Conservation (phyloP, 2,888 invertebrate species). For the Gisinianus flammeolus region DNA sequence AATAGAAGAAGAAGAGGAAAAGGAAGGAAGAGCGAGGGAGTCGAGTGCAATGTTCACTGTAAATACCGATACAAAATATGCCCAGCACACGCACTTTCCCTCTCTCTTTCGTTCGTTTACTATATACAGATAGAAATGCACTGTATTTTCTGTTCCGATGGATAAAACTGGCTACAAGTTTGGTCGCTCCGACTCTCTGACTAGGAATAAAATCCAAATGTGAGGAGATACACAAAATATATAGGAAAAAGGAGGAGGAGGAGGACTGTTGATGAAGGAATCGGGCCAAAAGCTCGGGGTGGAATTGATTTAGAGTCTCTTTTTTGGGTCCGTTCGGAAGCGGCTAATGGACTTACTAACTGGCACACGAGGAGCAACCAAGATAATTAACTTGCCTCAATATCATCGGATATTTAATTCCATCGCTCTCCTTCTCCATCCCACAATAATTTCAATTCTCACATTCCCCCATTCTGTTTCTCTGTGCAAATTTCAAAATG, state of each 20-base stretch:
- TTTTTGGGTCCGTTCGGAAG: neutral
- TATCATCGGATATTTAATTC: neutral
- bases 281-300: slow-evolving; percentile 23
- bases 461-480: no score
- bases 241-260: neutral
- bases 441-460: neutral
- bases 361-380: slow-evolving; percentile 14
- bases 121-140: no score
- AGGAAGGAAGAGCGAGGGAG: neutral
- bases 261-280: slow-evolving; percentile 26
- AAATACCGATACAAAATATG: no score
- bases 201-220: no score
- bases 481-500: no score
- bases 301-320: slow-evolving; percentile 37
- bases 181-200: no score
- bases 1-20: neutral
- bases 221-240: neutral
- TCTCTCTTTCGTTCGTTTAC: no score
- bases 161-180: no score
- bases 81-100: no score
- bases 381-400: slow-evolving; percentile 22
- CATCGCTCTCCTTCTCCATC: neutral
- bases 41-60: no score
- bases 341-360: slow-evolving; percentile 24
- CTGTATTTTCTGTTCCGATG: no score